A percentile compares a stretch with the other conserved stretches of the same genome.
These are phyloP conservation scores for Ormyrus rosae DNA, from an alignment of 2,888 invertebrate species.

Conservation along the genomic window DNA sequence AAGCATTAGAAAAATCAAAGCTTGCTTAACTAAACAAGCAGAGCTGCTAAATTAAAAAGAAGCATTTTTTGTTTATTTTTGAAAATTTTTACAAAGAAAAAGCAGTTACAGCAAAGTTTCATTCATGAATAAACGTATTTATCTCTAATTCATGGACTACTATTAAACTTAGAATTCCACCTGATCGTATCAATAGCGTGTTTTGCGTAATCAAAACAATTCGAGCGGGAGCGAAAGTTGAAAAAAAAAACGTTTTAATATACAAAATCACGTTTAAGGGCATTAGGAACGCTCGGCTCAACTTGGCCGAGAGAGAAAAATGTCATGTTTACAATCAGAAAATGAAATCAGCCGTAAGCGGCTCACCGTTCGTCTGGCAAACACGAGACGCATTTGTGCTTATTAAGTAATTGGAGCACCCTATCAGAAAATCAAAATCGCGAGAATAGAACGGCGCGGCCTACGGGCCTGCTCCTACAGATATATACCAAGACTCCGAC, in stretches of 20 bases:
- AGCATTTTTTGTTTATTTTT: not conserved
- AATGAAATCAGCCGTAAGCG: conserved; percentile 17
- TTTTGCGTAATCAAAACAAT: not conserved
- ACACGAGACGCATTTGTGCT: conserved; percentile 20
- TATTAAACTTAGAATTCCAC: not conserved
- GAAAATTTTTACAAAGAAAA: conserved; percentile 6
- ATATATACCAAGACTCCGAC: conserved; percentile 1
- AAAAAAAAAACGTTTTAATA: not conserved
- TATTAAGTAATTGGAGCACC: conserved; percentile 45
- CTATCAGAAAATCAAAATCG: conserved; percentile 39
- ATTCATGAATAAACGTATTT: not conserved
- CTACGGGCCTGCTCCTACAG: not conserved
- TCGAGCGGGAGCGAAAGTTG: conserved; percentile 9
- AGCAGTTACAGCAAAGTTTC: not conserved
- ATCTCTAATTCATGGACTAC: too few relatives aligned
- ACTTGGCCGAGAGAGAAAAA: conserved; percentile 3
- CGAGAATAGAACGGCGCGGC: not conserved
- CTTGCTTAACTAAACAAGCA: too few relatives aligned
- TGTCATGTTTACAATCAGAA: conserved; percentile 8
- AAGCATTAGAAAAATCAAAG: too few relatives aligned
- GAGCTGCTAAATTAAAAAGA: too few relatives aligned
- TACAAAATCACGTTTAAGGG: conserved; percentile 1
- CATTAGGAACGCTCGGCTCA: too few relatives aligned
- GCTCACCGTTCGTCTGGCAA: too few relatives aligned
- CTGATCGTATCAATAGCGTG: not conserved